These are phyloP conservation scores for Anastatus disparis DNA, from an alignment of 1,140 invertebrate genomes.

Conservation along the genomic window DNA sequence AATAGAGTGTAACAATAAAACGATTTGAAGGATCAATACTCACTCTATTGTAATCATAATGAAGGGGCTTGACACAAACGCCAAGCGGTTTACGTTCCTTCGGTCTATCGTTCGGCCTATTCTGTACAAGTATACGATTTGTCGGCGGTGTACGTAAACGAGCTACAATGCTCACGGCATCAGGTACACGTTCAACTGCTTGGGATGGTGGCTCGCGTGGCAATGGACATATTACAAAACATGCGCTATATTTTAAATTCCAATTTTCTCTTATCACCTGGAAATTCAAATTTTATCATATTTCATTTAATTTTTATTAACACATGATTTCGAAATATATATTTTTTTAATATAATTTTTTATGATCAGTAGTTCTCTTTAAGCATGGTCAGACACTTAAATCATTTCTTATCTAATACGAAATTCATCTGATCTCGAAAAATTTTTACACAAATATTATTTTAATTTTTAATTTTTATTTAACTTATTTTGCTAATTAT, in stretches of 20 bases:
- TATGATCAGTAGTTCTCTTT: too few relatives aligned
- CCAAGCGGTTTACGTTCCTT: slow-evolving; percentile 70
- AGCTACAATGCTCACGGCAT: slow-evolving; percentile 73
- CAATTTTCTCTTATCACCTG: slow-evolving; percentile 91
- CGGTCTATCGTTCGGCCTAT: slow-evolving; percentile 64
- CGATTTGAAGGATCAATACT: too few relatives aligned
- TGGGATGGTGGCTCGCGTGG: slow-evolving; percentile 61
- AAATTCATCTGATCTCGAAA: too few relatives aligned
- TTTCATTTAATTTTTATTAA: too few relatives aligned
- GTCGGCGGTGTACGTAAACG: slow-evolving; percentile 69
- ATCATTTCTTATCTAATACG: too few relatives aligned
- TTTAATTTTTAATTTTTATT: too few relatives aligned
- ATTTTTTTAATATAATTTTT: too few relatives aligned
- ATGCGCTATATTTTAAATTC: slow-evolving; percentile 93
- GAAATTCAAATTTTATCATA: not conserved
- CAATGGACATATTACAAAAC: slow-evolving; percentile 86
- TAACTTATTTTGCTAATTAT: too few relatives aligned
- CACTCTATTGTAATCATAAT: slow-evolving; percentile 87
- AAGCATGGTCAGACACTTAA: too few relatives aligned
- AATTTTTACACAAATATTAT: too few relatives aligned
- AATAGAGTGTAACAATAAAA: too few relatives aligned
- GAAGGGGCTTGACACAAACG: slow-evolving; percentile 94
- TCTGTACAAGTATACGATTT: slow-evolving; percentile 72
- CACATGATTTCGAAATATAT: too few relatives aligned
- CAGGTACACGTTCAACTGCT: slow-evolving; percentile 59